Base-by-base conservation (phyloP, 2,113 vertebrate genomes). In the Mastomys natalensis region DNA sequence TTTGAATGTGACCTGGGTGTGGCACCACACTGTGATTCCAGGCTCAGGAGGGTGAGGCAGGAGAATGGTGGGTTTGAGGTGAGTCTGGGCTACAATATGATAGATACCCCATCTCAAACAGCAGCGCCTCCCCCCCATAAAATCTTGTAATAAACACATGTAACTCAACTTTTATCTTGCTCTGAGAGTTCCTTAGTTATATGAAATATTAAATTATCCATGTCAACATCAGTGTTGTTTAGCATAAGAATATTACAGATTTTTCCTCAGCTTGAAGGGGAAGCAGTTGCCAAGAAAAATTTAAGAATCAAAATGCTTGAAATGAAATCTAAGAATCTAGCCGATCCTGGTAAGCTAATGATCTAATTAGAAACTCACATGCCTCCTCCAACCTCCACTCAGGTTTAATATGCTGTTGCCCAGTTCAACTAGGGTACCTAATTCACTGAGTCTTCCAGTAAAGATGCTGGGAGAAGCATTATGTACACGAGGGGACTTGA, bases 201-300 rank as follows among this genome's bases (percentile, higher is more conserved):
- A 26, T 55, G 66, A 87, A 72, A 53, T 51, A 40, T 16, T 22
- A 55, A 29, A 40, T 21, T 40, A 21, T 37, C 40, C 45, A 34
- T 22, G 19, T 51, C 31, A n/a, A 87, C 34, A 45, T 60, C 66
- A 72, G 19, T n/a, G 21, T 15, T 53, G 37, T 37, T 48, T 70
- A n/a, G 45, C 19, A 53, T 13, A 73, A 58, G 45, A 40, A 87
- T 34, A 43, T 58, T 60, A 68, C 51, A 26, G 19, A 72, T 37
- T 91, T 90, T 80, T 91, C 51, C 85, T 17, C 81, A 26, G 29
- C 24, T 90, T 82, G 72, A 91, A 89, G 92, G 76, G 7, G 37
- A 76, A 84, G 37, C 84, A 62, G 19, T 76, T 78, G 16, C 15
- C 58, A 94, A 87, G 37, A 51, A 73, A n/a, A 22, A n/a, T 16